Percentiles rank a stretch among this genome's conserved stretches.
phyloP scores from a whole-genome alignment of 2,113 vertebrate species.

The Elephantulus edwardii region DNA sequence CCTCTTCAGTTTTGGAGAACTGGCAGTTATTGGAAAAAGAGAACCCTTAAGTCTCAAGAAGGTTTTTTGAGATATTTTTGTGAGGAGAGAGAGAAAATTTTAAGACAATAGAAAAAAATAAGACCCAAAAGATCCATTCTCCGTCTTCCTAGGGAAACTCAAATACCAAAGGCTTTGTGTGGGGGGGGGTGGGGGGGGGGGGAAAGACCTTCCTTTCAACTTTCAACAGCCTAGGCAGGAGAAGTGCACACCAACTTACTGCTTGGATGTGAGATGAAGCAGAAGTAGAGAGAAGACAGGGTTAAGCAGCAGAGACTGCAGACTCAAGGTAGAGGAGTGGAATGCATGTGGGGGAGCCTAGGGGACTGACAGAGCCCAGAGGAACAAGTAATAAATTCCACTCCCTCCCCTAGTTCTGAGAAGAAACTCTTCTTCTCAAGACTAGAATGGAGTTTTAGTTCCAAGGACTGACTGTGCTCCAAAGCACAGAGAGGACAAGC shows the following conservation, averaged over 20 bases:
- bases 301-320: neutral
- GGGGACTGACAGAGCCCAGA: neutral
- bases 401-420: slow-evolving; percentile 19
- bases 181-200: too few relatives aligned
- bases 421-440: slow-evolving; percentile 44
- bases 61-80: slow-evolving; percentile 45
- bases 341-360: neutral
- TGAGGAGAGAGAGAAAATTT: slow-evolving; percentile 5
- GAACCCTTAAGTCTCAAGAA: slow-evolving; percentile 33
- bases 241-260: neutral
- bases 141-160: slow-evolving; percentile 31
- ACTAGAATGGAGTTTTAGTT: slow-evolving; percentile 43
- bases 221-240: neutral
- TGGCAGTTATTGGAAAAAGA: neutral
- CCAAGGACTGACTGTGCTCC: slow-evolving; percentile 44
- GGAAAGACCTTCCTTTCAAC: too few relatives aligned
- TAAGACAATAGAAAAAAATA: neutral
- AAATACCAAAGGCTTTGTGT: neutral
- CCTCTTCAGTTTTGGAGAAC: slow-evolving; percentile 22
- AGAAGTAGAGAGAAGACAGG: neutral
- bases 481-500: neutral
- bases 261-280: neutral
- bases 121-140: neutral
- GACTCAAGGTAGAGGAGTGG: neutral
- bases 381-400: slow-evolving; percentile 7